Evolutionary conservation across 1,140 invertebrate genomes (phyloP), one percentile per base, ranked within the genome.

Genomic region (Heliothis subflexa): DNA sequence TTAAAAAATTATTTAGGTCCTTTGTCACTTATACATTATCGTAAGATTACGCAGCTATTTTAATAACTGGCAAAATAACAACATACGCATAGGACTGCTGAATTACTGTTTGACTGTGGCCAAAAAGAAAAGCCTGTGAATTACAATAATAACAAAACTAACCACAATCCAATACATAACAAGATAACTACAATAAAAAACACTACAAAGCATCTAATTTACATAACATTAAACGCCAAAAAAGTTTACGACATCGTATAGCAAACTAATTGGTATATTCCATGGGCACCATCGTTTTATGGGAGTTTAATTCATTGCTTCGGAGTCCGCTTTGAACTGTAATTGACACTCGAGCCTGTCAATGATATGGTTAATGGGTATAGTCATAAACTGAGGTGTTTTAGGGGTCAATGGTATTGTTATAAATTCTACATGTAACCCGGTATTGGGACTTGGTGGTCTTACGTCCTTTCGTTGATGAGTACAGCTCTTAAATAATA

Each of bases 221-320:
- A 75, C 73, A 75, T 75, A 73, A 21, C 25, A 75, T 75, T 75
- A 52, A 50, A 25, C 0, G 62, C 52, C 57, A 74, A 75, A 40
- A 52, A 49, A 64, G 47, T 75, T 61, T 62, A 59, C 40, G 33
- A 49, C 54, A 18, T 25, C 12, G 49, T 45, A 49, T 50, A 74
- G 28, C 57, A 13, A 74, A 13, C 55, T 74, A 74, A 74, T 74
- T 74, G 55, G 72, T 74, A 74, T 74, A 68, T 68, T 68, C 64
- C 21, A 28, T 52, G 47, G 64, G 45, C 40, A 61, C 40, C 40
- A 40, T 61, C 13, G 45, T 40, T 74, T 64, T 64, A 75, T 75
- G 28, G 73, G n/a, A 16, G 59, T 75, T 75, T 75, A 62, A 75
- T 75, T 75, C 73, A 62, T 25, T 11, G 73, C 18, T 74, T 50